phyloP scores from a whole-genome alignment of 1,140 invertebrate genomes.

The Drosophila arawakana region DNA sequence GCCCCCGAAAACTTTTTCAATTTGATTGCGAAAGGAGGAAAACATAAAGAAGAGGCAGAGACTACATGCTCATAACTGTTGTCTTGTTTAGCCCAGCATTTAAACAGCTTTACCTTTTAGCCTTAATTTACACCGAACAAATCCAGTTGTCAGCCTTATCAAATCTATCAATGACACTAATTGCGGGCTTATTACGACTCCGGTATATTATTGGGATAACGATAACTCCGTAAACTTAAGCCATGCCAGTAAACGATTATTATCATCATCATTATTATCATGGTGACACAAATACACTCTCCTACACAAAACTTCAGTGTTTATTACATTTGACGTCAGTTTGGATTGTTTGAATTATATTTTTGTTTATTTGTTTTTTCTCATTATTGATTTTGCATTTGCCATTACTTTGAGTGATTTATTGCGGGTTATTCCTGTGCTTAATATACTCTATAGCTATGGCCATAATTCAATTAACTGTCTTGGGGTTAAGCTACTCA shows the following conservation, averaged over 20 bases:
- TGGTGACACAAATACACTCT: conserved; percentile 27
- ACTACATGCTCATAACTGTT: not conserved
- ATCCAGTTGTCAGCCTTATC: conserved; percentile 52
- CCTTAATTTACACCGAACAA: conserved; percentile 40
- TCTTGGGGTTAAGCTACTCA: not conserved
- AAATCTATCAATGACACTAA: conserved; percentile 72
- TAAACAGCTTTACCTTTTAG: conserved; percentile 21
- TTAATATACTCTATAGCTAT: not conserved
- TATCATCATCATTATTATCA: conserved; percentile 54
- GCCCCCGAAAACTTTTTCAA: conserved; percentile 48
- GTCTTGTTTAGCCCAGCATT: conserved; percentile 1
- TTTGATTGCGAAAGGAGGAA: conserved; percentile 45
- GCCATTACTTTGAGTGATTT: not conserved
- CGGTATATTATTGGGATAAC: conserved; percentile 25
- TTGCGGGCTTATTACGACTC: conserved; percentile 73
- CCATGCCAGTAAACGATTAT: conserved; percentile 73
- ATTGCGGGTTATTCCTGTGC: not conserved
- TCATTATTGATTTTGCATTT: conserved; percentile 49
- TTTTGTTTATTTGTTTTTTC: conserved; percentile 10
- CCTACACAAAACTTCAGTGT: conserved; percentile 4
- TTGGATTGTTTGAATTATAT: conserved; percentile 14
- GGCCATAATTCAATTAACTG: conserved; percentile 9
- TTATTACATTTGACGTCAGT: conserved; percentile 32
- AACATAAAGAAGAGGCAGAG: not conserved
- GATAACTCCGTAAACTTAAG: conserved; percentile 1